Conservation (phyloP, 2,888 invertebrate species). For the Neoascia interrupta region DNA sequence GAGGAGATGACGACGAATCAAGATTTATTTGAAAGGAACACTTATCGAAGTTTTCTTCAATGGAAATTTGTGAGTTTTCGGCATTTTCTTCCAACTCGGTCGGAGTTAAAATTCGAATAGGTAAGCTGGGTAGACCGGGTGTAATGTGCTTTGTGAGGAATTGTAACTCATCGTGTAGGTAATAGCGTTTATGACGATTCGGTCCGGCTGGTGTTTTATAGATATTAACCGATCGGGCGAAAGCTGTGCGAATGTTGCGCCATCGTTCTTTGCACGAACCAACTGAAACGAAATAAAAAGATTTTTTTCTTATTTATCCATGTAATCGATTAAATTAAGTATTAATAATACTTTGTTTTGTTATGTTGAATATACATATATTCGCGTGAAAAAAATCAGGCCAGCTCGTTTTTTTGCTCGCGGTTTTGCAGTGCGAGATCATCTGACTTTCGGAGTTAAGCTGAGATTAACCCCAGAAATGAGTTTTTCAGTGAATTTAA, state of each 20-base stretch:
- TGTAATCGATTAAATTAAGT: too few species aligned
- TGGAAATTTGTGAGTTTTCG: conserved; percentile 12
- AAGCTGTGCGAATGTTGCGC: conserved; percentile 77
- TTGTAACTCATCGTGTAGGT: conserved; percentile 71
- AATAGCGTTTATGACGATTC: conserved; percentile 73
- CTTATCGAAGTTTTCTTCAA: conserved; percentile 18
- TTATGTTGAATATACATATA: too few species aligned
- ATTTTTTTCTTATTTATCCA: conserved; percentile 4
- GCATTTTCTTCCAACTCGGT: conserved; percentile 26
- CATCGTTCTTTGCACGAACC: conserved; percentile 77
- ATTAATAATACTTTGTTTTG: too few species aligned
- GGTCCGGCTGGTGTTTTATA: conserved; percentile 71
- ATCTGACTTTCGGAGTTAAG: too few species aligned
- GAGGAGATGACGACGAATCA: conserved; percentile 8
- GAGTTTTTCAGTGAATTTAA: too few species aligned
- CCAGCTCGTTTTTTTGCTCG: too few species aligned
- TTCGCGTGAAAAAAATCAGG: too few species aligned
- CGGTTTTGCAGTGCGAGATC: too few species aligned
- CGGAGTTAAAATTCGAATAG: conserved; percentile 16
- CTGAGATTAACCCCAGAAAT: too few species aligned
- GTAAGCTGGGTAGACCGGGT: conserved; percentile 70
- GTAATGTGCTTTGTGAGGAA: conserved; percentile 73
- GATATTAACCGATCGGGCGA: conserved; percentile 76
- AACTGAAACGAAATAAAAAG: conserved; percentile 69
- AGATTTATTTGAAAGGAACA: conserved; percentile 25